Base-by-base conservation (phyloP, 2,113 vertebrate species). In the Bucco capensis region DNA sequence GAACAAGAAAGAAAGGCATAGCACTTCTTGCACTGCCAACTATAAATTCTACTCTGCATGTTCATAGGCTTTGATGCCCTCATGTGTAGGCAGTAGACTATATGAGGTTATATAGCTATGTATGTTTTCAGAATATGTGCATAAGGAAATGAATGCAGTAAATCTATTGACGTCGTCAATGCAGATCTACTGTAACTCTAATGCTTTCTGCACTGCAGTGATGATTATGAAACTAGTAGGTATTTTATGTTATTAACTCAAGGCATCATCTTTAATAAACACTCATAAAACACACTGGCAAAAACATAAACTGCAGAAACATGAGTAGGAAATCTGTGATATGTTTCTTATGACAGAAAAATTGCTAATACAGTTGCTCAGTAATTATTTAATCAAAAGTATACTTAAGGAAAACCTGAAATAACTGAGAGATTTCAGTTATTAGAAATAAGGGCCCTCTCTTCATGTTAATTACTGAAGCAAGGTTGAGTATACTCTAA, bases 211-310 rank as follows among this genome's bases (percentile, higher is more conserved):
- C 95, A 97, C 94, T 97, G 96, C 97, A 96, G 95, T 94, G 90
- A 97, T 97, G 95, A 97, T 97, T 98, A 97, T 97, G 97, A 97
- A 97, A 97, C 96, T 96, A 93, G 95, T 89, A 91, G 84, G 21
- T 96, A 97, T 95, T 97, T 97, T 97, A 94, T 94, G 96, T 96
- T 97, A 96, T 96, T 97, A 96, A 96, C 89, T 94, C 78, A 92
- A 90, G 84, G 90, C 78, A 6, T 96, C 95, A 95, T 95, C 94
- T 94, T 14, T 95, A 86, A 92, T 90, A 95, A 90, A 96, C 94
- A 91, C 90, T 85, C 89, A 88, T 92, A 95, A 84, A 97, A 91
- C 82, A 93, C 83, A 83, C 24, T 10, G 35, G 80, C 86, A 94
- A 93, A 95, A 96, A 50, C 47, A 86, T 40, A 95, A 94, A 80